These are phyloP conservation scores for Tipula unca DNA, from an alignment of 2,888 invertebrate genomes.

Conservation along the genomic window DNA sequence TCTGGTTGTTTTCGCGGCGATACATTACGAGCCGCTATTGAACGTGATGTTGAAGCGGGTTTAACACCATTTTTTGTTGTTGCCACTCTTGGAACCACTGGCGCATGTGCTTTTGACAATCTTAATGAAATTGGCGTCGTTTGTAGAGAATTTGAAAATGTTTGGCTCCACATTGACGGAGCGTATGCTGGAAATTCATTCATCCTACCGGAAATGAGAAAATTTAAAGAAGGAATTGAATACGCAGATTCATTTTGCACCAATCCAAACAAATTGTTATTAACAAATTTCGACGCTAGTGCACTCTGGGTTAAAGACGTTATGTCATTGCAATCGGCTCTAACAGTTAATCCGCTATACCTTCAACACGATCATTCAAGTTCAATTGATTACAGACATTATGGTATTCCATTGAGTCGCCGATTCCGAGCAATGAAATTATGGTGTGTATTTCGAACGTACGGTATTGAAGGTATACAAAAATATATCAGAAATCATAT, in stretches of 20 bases:
- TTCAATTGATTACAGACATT: slow-evolving; percentile 67
- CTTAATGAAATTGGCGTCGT: slow-evolving; percentile 69
- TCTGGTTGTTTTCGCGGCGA: slow-evolving; percentile 56
- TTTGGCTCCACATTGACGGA: slow-evolving; percentile 85
- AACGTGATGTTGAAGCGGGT: slow-evolving; percentile 64
- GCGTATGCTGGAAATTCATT: slow-evolving; percentile 83
- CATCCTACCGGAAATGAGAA: slow-evolving; percentile 74
- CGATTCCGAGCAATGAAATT: slow-evolving; percentile 78
- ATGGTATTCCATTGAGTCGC: slow-evolving; percentile 79
- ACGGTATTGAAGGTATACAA: slow-evolving; percentile 74
- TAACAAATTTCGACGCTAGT: slow-evolving; percentile 79
- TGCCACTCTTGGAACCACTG: slow-evolving; percentile 75
- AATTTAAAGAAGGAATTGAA: slow-evolving; percentile 55
- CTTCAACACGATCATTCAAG: slow-evolving; percentile 71
- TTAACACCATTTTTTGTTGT: slow-evolving; percentile 77
- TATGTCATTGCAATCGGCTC: slow-evolving; percentile 66
- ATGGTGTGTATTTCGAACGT: slow-evolving; percentile 78
- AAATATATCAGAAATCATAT: slow-evolving; percentile 77
- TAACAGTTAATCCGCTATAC: slow-evolving; percentile 81
- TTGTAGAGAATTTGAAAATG: slow-evolving; percentile 48
- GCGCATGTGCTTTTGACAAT: slow-evolving; percentile 76
- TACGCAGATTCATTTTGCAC: slow-evolving; percentile 79
- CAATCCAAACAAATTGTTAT: slow-evolving; percentile 81
- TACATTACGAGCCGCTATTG: slow-evolving; percentile 52
- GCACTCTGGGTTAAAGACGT: slow-evolving; percentile 75